Evolutionary conservation across 92 coral and sea anemone species (phyloP), one percentile per base, ranked within the genome.

Genomic region (Hydrozoanthus gracilis): DNA sequence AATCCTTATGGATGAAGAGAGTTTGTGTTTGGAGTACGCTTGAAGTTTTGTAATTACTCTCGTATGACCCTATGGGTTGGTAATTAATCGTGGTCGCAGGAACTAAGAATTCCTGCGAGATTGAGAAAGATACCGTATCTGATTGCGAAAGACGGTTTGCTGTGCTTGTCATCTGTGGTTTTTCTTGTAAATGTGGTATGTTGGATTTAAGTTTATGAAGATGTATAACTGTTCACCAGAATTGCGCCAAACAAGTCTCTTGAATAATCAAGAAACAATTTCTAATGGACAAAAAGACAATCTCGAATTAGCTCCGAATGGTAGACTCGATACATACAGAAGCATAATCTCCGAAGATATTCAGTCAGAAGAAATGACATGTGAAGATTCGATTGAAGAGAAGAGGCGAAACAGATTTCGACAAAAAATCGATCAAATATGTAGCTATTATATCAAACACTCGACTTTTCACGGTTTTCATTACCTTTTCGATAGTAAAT

Each of bases 381-480:
- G 39, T 80, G 85, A 80, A 65, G 85, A 65, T 4, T 35, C 85
- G 7, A 8, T 17, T 48, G 9, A 13, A 27, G 39, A 27, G 9
- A 51, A 79, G 46, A 79, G 69, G 86, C 78, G 79, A 83, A 80
- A 56, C 71, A 86, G 69, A 85, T 86, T 50, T 72, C 86, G 73
- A 66, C 82, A 65, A 88, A 88, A 50, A 85, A 83, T 78, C 88
- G 85, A 14, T 76, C 87, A 74, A 55, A 73, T 47, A 66, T 66
- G 4, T 86, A 61, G 72, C 7, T 92, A 92, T 84, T 94, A 94
- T 65, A 77, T 92, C 18, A 50, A 72, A 18, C 95, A 92, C 69
- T 90, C 92, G 15, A 94, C 98, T 16, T 78, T 94, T 46, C 98
- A 94, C 55, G 95, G 98, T 0, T 78, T 94, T 79, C 98, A 94